These are phyloP conservation scores for Grus americana DNA, from an alignment of 2,113 vertebrate genomes.

Conservation along the genomic window DNA sequence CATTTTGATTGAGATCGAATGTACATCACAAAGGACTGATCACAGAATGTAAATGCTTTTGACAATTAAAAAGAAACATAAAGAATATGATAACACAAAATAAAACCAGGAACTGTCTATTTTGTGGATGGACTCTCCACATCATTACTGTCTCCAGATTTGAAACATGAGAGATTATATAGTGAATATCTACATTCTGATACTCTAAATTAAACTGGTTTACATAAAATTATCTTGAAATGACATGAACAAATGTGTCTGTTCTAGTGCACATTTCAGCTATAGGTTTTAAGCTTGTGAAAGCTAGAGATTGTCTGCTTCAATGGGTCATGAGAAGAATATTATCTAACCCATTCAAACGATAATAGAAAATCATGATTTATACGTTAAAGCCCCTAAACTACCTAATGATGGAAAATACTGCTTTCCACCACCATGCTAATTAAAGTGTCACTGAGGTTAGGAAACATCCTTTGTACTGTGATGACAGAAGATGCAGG, in stretches of 20 bases:
- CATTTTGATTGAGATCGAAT: neutral
- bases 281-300: neutral
- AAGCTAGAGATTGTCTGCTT: neutral
- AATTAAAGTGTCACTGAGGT: constrained; percentile 16
- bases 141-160: neutral
- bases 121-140: neutral
- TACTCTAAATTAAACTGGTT: neutral
- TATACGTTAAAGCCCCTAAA: neutral
- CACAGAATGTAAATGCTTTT: neutral
- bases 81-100: neutral
- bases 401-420: neutral
- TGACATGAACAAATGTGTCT: neutral
- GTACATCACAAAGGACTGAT: neutral
- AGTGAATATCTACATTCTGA: neutral
- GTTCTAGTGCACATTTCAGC: neutral
- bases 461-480: neutral
- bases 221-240: neutral
- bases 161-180: neutral
- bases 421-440: neutral
- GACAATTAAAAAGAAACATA: neutral
- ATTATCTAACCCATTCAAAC: neutral
- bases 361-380: neutral
- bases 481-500: neutral
- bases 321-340: neutral
- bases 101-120: neutral